Conservation (phyloP, 2,888 invertebrate species). For the Patella caerulea region DNA sequence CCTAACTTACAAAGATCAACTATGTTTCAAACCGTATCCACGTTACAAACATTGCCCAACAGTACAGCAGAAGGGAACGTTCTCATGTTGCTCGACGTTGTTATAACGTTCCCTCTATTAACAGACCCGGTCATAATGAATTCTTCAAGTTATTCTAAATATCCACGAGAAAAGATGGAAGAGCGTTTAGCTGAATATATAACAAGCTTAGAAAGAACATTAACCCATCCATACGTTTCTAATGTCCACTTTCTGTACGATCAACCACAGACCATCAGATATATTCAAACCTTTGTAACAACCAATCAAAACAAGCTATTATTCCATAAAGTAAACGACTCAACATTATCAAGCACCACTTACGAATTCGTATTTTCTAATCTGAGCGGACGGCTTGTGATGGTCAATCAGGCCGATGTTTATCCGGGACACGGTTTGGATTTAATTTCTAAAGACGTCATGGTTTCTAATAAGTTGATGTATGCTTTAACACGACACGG, state of each 20-base stretch:
- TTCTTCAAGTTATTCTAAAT: too few relatives aligned
- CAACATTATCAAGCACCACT: not conserved
- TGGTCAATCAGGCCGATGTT: slow-evolving; percentile 23
- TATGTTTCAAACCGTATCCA: too few relatives aligned
- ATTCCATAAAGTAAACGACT: slow-evolving; percentile 13
- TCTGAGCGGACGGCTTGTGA: slow-evolving; percentile 18
- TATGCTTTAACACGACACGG: slow-evolving; percentile 24
- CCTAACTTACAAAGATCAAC: too few relatives aligned
- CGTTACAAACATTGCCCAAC: too few relatives aligned
- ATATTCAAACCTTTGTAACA: not conserved
- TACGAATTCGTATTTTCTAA: slow-evolving; percentile 17
- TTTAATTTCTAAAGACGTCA: not conserved
- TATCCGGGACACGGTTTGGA: slow-evolving; percentile 21
- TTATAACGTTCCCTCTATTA: too few relatives aligned
- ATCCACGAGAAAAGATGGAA: too few relatives aligned
- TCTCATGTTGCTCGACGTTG: too few relatives aligned
- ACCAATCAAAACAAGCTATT: too few relatives aligned
- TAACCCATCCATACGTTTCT: slow-evolving; percentile 15
- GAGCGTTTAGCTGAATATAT: slow-evolving; percentile 17
- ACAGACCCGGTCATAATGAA: too few relatives aligned
- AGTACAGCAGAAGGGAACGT: too few relatives aligned
- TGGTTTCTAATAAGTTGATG: slow-evolving; percentile 11
- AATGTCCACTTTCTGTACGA: slow-evolving; percentile 19
- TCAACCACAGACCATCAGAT: not conserved
- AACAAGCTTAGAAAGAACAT: not conserved